These are phyloP conservation scores for Dipus sagitta DNA, from an alignment of 2,797 vertebrate genomes.

Conservation along the genomic window DNA sequence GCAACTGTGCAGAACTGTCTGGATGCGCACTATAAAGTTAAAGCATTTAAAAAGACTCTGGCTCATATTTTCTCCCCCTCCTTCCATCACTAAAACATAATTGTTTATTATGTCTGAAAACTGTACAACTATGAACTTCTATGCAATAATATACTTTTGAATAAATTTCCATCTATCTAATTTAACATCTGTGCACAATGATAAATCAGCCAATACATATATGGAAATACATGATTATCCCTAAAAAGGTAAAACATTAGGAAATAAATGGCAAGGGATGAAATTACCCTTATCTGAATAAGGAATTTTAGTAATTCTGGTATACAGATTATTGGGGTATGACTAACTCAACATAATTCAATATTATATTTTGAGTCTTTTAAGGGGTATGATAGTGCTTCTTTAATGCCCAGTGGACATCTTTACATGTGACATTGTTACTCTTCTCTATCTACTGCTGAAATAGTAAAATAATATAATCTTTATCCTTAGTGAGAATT, in stretches of 20 bases:
- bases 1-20: constrained; percentile 85
- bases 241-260: constrained; percentile 26
- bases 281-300: constrained; percentile 29
- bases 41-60: constrained; percentile 70
- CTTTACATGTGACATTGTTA: constrained; percentile 39
- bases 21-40: constrained; percentile 76
- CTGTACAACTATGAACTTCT: constrained; percentile 73
- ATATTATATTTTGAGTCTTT: constrained; percentile 50
- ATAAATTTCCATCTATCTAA: constrained; percentile 45
- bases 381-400: constrained; percentile 8
- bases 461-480: neutral
- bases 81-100: constrained; percentile 35
- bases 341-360: constrained; percentile 46
- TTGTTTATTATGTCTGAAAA: constrained; percentile 72
- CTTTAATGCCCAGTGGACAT: constrained; percentile 6
- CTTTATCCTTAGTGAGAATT: constrained; percentile 31
- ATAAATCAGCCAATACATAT: constrained; percentile 37
- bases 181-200: constrained; percentile 37
- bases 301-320: constrained; percentile 39
- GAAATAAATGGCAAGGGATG: neutral
- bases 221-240: neutral
- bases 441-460: constrained; percentile 45
- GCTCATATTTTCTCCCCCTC: constrained; percentile 39
- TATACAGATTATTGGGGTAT: constrained; percentile 27
- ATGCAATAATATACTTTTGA: neutral